phyloP scores from a whole-genome alignment of 2,888 invertebrate species.

The Lasioglossum figueresi region DNA sequence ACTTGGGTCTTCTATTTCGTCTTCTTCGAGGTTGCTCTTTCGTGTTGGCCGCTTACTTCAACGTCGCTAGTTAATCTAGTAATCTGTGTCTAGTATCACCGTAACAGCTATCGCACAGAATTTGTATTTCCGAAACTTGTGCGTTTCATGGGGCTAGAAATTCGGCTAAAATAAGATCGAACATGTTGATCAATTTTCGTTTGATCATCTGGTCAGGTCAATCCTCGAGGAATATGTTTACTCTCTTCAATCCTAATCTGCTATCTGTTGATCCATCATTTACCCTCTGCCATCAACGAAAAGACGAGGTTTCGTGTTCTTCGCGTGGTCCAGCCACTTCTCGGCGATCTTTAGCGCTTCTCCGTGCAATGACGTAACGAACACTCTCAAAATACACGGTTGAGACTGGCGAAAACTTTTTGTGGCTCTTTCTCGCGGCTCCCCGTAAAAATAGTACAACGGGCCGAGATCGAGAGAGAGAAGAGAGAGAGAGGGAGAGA shows the following conservation, averaged over 20 bases:
- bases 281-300: too few relatives aligned
- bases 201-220: too few relatives aligned
- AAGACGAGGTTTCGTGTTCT: conserved; percentile 2
- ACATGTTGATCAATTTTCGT: too few relatives aligned
- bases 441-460: conserved; percentile 50
- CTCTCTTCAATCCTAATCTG: neutral
- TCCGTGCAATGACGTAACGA: conserved; percentile 53
- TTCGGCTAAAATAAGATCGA: too few relatives aligned
- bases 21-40: neutral
- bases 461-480: neutral
- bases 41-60: neutral
- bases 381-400: conserved; percentile 55
- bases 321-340: neutral
- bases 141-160: too few relatives aligned
- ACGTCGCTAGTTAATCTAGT: neutral
- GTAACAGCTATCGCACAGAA: too few relatives aligned
- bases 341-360: conserved; percentile 24
- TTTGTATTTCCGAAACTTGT: too few relatives aligned
- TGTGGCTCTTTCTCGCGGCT: conserved; percentile 21
- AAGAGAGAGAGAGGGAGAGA: neutral
- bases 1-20: neutral
- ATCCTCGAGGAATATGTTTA: too few relatives aligned
- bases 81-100: neutral
- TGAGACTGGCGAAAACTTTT: conserved; percentile 31
- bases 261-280: too few relatives aligned